Percentiles rank a stretch among this genome's conserved stretches.
phyloP scores from a whole-genome alignment of 2,888 invertebrate species.

The Cerastis leucographa region DNA sequence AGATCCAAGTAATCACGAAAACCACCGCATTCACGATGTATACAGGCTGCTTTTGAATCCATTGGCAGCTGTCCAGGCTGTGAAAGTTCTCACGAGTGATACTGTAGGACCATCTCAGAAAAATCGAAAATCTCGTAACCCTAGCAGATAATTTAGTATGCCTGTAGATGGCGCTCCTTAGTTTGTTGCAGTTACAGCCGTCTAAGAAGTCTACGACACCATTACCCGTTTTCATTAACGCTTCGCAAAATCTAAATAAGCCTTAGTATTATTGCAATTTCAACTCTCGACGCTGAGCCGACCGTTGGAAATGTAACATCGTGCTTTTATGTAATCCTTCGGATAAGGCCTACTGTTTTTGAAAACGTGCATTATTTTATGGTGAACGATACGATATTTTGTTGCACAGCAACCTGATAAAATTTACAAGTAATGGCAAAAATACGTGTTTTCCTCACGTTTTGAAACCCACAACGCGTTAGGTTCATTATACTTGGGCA shows the following conservation, averaged over 20 bases:
- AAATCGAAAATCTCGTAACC: background rate
- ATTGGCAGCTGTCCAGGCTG: background rate
- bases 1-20: no score
- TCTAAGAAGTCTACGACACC: background rate
- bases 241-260: background rate
- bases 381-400: constrained; percentile 13
- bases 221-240: background rate
- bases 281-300: background rate
- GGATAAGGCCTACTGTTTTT: background rate
- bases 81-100: background rate
- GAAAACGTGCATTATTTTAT: background rate
- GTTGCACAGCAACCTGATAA: constrained; percentile 12
- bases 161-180: background rate
- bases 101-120: background rate
- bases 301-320: background rate
- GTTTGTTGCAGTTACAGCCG: background rate
- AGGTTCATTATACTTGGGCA: constrained; percentile 20
- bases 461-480: background rate
- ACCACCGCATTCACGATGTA: no score
- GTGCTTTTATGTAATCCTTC: background rate
- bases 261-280: background rate
- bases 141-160: background rate
- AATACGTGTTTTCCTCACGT: constrained; percentile 48
- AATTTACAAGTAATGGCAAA: background rate
- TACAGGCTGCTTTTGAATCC: background rate